Percentiles rank a stretch among this genome's conserved stretches.
Evolutionary conservation across 2,797 vertebrate genomes (phyloP).

Genomic region (Myotis myotis): DNA sequence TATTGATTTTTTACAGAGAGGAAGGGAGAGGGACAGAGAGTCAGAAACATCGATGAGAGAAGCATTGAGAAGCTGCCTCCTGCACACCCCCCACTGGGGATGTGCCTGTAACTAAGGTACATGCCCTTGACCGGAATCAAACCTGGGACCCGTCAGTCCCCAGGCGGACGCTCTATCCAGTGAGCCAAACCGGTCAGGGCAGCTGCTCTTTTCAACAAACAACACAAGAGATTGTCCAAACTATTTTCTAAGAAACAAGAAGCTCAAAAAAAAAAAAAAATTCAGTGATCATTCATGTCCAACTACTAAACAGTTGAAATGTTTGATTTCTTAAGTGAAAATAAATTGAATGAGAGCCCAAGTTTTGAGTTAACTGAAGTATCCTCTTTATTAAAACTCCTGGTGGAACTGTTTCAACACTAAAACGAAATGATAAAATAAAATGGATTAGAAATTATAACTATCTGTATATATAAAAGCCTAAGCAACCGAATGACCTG

Average conservation of each 20-base stretch:
- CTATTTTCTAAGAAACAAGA: neutral
- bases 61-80: no score
- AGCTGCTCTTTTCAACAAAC: neutral
- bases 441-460: neutral
- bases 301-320: neutral
- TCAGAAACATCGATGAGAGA: no score
- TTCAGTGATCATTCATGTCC: neutral
- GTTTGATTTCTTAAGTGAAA: neutral
- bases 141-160: no score
- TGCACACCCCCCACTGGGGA: no score
- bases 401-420: neutral
- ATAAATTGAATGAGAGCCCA: neutral
- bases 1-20: no score
- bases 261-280: neutral
- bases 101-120: no score
- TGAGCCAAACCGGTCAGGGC: no score
- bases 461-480: no score
- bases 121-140: no score
- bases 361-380: constrained; percentile 3
- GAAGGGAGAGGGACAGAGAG: no score
- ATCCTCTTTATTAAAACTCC: neutral
- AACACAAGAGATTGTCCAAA: neutral
- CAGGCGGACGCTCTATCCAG: no score
- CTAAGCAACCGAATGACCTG: no score
- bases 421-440: constrained; percentile 25